Evolutionary conservation across 2,888 invertebrate genomes (phyloP).

Genomic region (Diadegma fenestrale): DNA sequence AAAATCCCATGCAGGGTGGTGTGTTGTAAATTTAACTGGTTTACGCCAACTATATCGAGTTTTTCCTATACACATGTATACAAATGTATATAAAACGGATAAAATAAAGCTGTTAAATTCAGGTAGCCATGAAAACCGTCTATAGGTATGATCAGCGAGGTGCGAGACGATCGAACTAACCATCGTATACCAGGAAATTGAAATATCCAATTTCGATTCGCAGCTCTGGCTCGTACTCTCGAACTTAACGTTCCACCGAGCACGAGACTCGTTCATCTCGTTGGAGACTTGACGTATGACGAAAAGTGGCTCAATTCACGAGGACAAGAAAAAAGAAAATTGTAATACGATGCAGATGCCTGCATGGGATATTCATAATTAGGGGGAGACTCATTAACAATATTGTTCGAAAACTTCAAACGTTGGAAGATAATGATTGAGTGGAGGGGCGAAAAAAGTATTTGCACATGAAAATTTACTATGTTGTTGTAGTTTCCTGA

Average conservation of each 20-base stretch:
- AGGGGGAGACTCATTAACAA: background rate
- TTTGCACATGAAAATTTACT: no score
- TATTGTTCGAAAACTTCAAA: background rate
- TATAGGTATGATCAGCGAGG: slow-evolving; percentile 58
- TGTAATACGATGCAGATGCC: background rate
- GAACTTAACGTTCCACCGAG: slow-evolving; percentile 64
- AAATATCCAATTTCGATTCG: slow-evolving; percentile 69
- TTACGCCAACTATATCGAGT: slow-evolving; percentile 11
- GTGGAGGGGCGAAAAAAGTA: no score
- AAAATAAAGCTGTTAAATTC: slow-evolving; percentile 46
- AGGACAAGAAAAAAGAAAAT: background rate
- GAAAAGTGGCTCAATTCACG: background rate
- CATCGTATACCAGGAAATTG: slow-evolving; percentile 66
- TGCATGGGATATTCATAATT: background rate
- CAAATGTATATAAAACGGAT: background rate
- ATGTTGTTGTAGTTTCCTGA: no score
- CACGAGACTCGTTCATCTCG: slow-evolving; percentile 60
- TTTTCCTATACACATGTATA: background rate
- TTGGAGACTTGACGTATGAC: slow-evolving; percentile 40
- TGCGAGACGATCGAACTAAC: slow-evolving; percentile 53
- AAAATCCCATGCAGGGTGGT: slow-evolving; percentile 44
- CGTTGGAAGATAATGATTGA: slow-evolving; percentile 7
- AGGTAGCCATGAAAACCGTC: slow-evolving; percentile 37
- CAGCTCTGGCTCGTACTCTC: slow-evolving; percentile 33
- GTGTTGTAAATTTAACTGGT: slow-evolving; percentile 38